These are phyloP conservation scores for Rhinopomastus cyanomelas DNA, from an alignment of 2,113 vertebrate genomes.

Conservation along the genomic window DNA sequence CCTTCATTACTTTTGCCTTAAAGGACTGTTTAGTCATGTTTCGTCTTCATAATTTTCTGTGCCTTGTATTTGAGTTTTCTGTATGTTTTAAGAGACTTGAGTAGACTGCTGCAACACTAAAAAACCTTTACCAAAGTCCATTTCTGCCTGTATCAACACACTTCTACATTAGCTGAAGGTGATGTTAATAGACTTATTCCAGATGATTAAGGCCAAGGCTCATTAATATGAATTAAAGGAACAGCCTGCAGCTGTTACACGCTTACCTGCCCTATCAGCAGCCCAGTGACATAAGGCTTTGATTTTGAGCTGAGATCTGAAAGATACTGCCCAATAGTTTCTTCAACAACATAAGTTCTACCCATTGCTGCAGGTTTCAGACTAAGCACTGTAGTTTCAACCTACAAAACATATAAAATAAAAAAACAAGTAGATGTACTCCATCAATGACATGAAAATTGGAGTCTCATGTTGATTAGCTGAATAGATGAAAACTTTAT, in stretches of 20 bases:
- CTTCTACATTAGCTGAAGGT: neutral
- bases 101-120: neutral
- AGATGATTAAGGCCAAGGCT: neutral
- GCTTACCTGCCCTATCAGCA: constrained; percentile 91
- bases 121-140: neutral
- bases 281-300: constrained; percentile 77
- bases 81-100: neutral
- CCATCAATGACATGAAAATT: fast-evolving
- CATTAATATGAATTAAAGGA: fast-evolving
- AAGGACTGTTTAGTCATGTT: neutral
- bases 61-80: neutral
- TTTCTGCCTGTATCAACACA: neutral
- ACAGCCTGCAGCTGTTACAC: neutral
- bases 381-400: neutral
- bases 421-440: neutral
- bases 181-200: neutral
- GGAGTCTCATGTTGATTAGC: neutral
- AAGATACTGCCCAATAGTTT: constrained; percentile 76
- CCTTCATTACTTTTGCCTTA: neutral
- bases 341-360: constrained; percentile 79
- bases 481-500: neutral
- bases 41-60: neutral
- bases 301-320: constrained; percentile 58
- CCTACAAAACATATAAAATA: neutral
- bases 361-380: constrained; percentile 67